phyloP scores from a whole-genome alignment of 2,888 invertebrate genomes.

The Pachliopta kotzebuea region DNA sequence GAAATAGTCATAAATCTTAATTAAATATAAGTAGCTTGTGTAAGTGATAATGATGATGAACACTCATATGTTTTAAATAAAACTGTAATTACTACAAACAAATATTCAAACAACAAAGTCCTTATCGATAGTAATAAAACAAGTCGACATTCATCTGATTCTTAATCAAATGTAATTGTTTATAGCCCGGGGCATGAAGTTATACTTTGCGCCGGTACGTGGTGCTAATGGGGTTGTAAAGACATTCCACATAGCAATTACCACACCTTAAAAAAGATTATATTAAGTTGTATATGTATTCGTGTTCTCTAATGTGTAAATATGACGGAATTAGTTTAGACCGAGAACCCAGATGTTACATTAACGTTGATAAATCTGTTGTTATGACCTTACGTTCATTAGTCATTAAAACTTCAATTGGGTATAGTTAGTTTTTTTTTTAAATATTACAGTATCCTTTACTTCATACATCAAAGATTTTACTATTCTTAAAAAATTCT shows the following conservation, averaged over 20 bases:
- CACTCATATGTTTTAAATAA: not conserved
- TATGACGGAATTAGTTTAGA: conserved; percentile 5
- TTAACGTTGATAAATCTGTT: too few species aligned
- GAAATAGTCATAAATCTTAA: not conserved
- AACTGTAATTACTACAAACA: conserved; percentile 12
- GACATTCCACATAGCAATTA: conserved; percentile 18
- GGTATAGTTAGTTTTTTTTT: too few species aligned
- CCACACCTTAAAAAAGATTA: conserved; percentile 27
- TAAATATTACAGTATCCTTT: too few species aligned
- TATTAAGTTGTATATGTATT: conserved; percentile 4
- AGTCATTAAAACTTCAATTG: too few species aligned
- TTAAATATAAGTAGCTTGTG: not conserved
- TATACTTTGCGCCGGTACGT: conserved; percentile 17
- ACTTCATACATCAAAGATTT: too few species aligned
- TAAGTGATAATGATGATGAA: not conserved
- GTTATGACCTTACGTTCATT: too few species aligned
- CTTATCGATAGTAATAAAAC: conserved; percentile 29
- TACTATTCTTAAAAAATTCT: too few species aligned
- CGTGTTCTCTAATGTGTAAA: not conserved
- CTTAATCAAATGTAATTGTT: conserved; percentile 39
- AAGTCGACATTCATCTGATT: conserved; percentile 39
- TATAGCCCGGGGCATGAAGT: conserved; percentile 37
- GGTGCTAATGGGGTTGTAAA: conserved; percentile 20
- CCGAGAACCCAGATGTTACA: not conserved
- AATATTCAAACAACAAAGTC: conserved; percentile 8